phyloP scores from a whole-genome alignment of 2,888 invertebrate species.

The Hylaea fasciaria region DNA sequence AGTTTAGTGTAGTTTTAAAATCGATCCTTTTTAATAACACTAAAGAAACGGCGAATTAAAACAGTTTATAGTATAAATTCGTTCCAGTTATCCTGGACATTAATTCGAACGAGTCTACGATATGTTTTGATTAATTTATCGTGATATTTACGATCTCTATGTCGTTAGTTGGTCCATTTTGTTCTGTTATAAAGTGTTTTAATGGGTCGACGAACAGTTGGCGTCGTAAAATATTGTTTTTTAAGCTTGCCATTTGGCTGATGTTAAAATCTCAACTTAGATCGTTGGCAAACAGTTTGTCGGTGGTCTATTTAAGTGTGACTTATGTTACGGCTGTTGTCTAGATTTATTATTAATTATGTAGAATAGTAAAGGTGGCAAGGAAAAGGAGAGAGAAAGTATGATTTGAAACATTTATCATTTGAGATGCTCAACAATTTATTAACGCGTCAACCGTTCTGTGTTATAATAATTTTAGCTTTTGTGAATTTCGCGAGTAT shows the following conservation, averaged over 20 bases:
- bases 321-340: neutral
- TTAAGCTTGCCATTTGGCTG: conserved; percentile 3
- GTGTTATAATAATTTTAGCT: too few species aligned
- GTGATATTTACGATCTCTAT: conserved; percentile 25
- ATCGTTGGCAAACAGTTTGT: neutral
- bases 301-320: conserved; percentile 11
- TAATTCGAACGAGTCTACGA: conserved; percentile 24
- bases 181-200: conserved; percentile 21
- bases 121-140: conserved; percentile 32
- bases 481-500: too few species aligned
- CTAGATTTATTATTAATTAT: neutral
- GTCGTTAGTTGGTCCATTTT: conserved; percentile 24
- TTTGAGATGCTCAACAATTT: too few species aligned
- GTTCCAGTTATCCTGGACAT: conserved; percentile 27
- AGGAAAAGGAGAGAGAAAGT: too few species aligned
- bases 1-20: conserved; percentile 8
- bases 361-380: too few species aligned
- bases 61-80: conserved; percentile 20
- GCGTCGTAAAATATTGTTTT: conserved; percentile 20
- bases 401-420: too few species aligned
- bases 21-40: conserved; percentile 10
- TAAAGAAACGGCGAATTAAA: conserved; percentile 19
- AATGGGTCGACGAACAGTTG: conserved; percentile 21
- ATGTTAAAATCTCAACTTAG: conserved; percentile 4
- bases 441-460: too few species aligned